Percentiles rank a stretch among this genome's conserved stretches.
phyloP scores from a whole-genome alignment of 2,888 invertebrate species.

The Limenitis camilla region DNA sequence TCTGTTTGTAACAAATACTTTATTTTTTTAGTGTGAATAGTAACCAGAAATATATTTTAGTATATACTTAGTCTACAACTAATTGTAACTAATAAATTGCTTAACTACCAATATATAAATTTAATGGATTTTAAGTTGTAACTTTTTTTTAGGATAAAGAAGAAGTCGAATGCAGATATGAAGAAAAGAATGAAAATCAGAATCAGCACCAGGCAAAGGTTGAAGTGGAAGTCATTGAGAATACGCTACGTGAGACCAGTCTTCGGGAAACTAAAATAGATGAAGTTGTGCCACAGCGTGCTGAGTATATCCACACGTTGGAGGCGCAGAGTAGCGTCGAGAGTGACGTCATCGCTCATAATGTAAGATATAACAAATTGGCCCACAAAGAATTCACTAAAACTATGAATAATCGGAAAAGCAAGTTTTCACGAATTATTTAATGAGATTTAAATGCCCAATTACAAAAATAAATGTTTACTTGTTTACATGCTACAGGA shows the following conservation, averaged over 20 bases:
- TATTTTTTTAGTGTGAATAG: no score
- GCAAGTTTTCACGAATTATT: no score
- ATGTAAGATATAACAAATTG: slow-evolving; percentile 61
- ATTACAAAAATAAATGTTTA: no score
- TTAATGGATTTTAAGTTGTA: no score
- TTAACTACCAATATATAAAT: no score
- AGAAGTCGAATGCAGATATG: slow-evolving; percentile 67
- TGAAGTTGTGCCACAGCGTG: slow-evolving; percentile 65
- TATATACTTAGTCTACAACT: no score
- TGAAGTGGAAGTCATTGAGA: slow-evolving; percentile 48
- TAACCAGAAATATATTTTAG: no score
- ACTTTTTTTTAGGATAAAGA: slow-evolving; percentile 61
- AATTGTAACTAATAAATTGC: no score
- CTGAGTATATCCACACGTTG: slow-evolving; percentile 60
- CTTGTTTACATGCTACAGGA: slow-evolving; percentile 38
- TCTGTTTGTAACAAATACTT: no score
- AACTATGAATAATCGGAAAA: no score
- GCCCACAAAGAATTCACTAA: no score
- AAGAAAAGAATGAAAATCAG: slow-evolving; percentile 66
- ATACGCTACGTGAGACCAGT: slow-evolving; percentile 34
- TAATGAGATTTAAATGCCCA: no score
- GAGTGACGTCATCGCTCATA: slow-evolving; percentile 79
- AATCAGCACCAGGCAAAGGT: slow-evolving; percentile 41
- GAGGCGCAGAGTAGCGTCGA: slow-evolving; percentile 73
- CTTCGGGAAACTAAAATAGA: slow-evolving; percentile 80